phyloP scores from a whole-genome alignment of 2,888 invertebrate genomes.

The Melinaea menophilus region DNA sequence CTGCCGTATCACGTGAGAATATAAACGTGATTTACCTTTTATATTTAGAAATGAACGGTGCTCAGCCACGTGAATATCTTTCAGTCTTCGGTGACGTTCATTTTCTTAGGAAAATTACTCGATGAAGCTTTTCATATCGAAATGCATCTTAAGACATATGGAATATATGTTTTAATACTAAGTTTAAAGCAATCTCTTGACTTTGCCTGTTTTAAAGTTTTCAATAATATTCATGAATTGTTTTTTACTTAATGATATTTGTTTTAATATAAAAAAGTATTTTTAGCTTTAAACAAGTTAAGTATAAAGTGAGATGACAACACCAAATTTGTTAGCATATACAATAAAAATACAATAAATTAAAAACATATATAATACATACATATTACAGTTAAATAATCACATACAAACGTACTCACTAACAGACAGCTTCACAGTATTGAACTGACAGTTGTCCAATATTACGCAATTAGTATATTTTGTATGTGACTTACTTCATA shows the following conservation, averaged over 20 bases:
- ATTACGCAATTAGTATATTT: background rate
- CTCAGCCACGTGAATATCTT: conserved; percentile 21
- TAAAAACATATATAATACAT: background rate
- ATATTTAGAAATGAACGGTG: conserved; percentile 27
- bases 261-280: background rate
- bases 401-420: background rate
- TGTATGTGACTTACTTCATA: background rate
- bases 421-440: background rate
- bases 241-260: background rate
- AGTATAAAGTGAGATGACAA: background rate
- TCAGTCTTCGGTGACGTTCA: conserved; percentile 15
- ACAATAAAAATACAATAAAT: background rate
- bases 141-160: too few species aligned
- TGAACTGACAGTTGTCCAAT: background rate
- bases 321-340: background rate
- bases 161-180: too few species aligned
- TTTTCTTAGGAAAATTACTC: conserved; percentile 26
- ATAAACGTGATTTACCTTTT: conserved; percentile 30
- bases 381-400: background rate
- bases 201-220: background rate
- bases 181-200: background rate
- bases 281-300: background rate
- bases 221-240: background rate
- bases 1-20: conserved; percentile 26
- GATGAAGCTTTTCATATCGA: background rate